Percentiles rank a stretch among this genome's conserved stretches.
Evolutionary conservation across 2,888 invertebrate species (phyloP).

Genomic region (Anticlea derivata): DNA sequence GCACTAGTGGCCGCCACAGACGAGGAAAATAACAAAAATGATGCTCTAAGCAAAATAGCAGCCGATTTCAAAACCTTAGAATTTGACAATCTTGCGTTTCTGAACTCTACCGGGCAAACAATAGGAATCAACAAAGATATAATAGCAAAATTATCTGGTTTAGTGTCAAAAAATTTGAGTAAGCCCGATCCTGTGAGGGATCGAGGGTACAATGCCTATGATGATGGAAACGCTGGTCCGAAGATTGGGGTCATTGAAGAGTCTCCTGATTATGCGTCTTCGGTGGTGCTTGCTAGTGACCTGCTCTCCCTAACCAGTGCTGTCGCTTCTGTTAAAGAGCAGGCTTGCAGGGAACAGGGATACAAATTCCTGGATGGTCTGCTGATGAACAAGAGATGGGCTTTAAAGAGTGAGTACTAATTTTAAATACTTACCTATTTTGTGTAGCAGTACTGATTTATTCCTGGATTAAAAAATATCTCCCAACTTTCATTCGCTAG

Average conservation of each 20-base stretch:
- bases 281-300: constrained; percentile 76
- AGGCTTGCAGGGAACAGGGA: constrained; percentile 77
- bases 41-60: constrained; percentile 44
- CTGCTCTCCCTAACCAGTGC: constrained; percentile 76
- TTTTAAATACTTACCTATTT: too few species aligned
- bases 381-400: constrained; percentile 79
- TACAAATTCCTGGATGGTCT: constrained; percentile 75
- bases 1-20: constrained; percentile 51
- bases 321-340: constrained; percentile 72
- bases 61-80: constrained; percentile 57
- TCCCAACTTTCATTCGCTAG: too few species aligned
- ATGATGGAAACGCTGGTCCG: constrained; percentile 46
- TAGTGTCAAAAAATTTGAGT: constrained; percentile 49
- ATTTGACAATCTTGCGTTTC: constrained; percentile 47
- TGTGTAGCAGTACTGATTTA: background rate
- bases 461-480: too few species aligned
- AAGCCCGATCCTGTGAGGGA: constrained; percentile 26
- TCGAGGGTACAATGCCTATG: constrained; percentile 46
- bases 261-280: constrained; percentile 77
- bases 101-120: constrained; percentile 58
- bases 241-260: constrained; percentile 63
- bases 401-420: constrained; percentile 81
- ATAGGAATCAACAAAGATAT: constrained; percentile 58
- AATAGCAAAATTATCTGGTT: constrained; percentile 54
- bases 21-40: constrained; percentile 43